These are phyloP conservation scores for Microctenopoma steveboyesi DNA, from an alignment of 2,797 vertebrate species.

Conservation along the genomic window DNA sequence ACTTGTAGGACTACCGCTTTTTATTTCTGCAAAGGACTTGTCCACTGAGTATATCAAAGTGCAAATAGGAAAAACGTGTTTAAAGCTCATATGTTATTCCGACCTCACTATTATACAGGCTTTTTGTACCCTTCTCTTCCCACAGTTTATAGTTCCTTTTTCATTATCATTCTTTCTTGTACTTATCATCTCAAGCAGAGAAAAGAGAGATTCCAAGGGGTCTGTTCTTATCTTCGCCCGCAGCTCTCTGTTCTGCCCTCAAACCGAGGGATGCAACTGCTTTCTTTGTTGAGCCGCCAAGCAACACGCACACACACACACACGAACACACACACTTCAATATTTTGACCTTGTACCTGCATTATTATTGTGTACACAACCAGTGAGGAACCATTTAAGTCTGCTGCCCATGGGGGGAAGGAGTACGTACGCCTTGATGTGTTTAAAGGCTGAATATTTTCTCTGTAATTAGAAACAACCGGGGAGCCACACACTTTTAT, in stretches of 20 bases:
- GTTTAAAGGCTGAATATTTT: neutral
- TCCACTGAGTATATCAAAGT: neutral
- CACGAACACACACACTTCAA: neutral
- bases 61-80: neutral
- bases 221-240: slow-evolving; percentile 46
- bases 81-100: neutral
- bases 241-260: slow-evolving; percentile 46
- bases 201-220: slow-evolving; percentile 30
- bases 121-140: slow-evolving; percentile 1
- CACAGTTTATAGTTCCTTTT: slow-evolving; percentile 2
- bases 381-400: neutral
- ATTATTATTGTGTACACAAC: slow-evolving; percentile 6
- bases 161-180: slow-evolving; percentile 29
- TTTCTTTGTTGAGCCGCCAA: slow-evolving; percentile 38
- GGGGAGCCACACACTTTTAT: neutral
- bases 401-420: neutral
- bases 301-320: neutral
- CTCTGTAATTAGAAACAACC: neutral
- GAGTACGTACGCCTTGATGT: neutral
- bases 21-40: slow-evolving; percentile 15
- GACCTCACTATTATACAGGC: neutral
- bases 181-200: slow-evolving; percentile 36
- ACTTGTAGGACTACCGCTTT: slow-evolving; percentile 5
- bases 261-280: slow-evolving; percentile 29
- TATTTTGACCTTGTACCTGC: slow-evolving; percentile 12